Evolutionary conservation across 2,888 invertebrate genomes (phyloP).

Genomic region (Drosophila nr. medialis): DNA sequence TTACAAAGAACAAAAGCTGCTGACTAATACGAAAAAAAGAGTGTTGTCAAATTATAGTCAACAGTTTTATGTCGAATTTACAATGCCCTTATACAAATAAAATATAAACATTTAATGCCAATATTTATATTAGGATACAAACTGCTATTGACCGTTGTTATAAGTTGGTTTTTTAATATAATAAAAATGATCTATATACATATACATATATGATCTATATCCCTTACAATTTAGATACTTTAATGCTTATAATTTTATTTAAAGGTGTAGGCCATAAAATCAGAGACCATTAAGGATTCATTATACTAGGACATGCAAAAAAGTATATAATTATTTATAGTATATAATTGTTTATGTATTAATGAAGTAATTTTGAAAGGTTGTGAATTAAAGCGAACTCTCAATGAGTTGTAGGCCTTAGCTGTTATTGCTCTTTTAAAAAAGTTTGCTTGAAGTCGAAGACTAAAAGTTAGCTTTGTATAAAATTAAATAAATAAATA

Average conservation of each 20-base stretch:
- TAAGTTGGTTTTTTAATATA: neutral
- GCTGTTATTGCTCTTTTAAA: neutral
- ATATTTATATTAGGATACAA: neutral
- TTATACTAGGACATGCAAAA: too few relatives aligned
- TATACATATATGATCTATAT: too few relatives aligned
- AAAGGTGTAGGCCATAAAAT: neutral
- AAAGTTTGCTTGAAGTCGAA: neutral
- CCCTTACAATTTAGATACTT: neutral
- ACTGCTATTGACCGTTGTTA: neutral
- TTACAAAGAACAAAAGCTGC: slow-evolving; percentile 60
- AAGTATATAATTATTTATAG: too few relatives aligned
- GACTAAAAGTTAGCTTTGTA: neutral
- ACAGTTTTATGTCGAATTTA: neutral
- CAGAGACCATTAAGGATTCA: neutral
- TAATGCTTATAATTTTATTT: neutral
- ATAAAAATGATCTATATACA: neutral
- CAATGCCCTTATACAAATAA: slow-evolving; percentile 12
- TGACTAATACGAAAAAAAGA: slow-evolving; percentile 7
- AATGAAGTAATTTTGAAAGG: too few relatives aligned
- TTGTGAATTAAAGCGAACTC: neutral
- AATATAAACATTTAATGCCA: neutral
- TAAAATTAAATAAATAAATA: neutral
- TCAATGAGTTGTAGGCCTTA: neutral
- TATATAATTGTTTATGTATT: neutral
- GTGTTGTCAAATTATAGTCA: neutral